phyloP scores from a whole-genome alignment of 2,113 vertebrate species.

The Thalassarche chlororhynchos region DNA sequence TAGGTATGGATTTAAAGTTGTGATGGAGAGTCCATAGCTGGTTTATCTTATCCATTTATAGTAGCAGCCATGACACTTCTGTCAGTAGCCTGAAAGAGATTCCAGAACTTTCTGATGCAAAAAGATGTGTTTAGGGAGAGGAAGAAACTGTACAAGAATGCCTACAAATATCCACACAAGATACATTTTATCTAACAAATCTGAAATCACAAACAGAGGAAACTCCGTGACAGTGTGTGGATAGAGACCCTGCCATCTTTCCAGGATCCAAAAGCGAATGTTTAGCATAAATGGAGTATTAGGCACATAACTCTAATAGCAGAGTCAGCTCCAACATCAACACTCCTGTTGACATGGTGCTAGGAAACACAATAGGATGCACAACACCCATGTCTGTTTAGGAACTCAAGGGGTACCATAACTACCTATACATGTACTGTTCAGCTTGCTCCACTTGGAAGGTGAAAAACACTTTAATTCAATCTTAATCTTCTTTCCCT shows the following conservation, averaged over 20 bases:
- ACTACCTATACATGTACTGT: background rate
- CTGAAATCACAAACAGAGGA: background rate
- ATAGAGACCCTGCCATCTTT: background rate
- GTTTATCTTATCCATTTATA: background rate
- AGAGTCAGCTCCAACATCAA: background rate
- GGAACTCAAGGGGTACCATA: background rate
- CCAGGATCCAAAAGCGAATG: background rate
- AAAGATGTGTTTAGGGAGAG: background rate
- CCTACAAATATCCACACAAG: background rate
- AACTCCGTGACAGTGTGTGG: fast-evolving
- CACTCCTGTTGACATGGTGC: background rate
- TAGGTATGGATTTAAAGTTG: background rate
- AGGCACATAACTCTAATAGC: background rate
- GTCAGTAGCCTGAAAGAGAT: background rate
- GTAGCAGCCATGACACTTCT: background rate
- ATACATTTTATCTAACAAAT: background rate
- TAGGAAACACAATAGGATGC: background rate
- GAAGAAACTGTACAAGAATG: background rate
- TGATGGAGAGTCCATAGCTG: background rate
- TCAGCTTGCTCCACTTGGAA: background rate
- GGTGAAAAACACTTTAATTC: background rate
- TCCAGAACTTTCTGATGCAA: background rate
- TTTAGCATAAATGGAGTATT: background rate
- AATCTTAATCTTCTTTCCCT: background rate
- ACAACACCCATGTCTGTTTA: background rate